phyloP scores from a whole-genome alignment of 2,888 invertebrate species.

The Bursaphelenchus okinawaensis region DNA sequence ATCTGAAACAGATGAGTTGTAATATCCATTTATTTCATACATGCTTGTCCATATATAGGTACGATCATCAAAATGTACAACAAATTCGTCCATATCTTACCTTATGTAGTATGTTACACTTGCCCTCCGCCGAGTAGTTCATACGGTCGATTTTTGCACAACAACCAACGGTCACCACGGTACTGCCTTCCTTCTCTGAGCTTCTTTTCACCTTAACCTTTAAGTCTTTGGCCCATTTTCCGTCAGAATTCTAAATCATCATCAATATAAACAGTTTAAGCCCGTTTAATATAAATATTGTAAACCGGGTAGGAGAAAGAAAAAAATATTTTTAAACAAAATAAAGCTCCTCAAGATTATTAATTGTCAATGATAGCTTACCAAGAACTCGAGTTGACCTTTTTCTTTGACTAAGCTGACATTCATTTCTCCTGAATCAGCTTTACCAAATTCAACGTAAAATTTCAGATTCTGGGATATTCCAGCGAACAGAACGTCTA shows the following conservation, averaged over 20 bases:
- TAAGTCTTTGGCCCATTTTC: slow-evolving; percentile 22
- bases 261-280: not conserved
- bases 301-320: too few relatives aligned
- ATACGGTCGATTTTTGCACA: slow-evolving; percentile 28
- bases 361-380: slow-evolving; percentile 14
- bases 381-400: slow-evolving; percentile 24
- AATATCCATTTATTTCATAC: too few relatives aligned
- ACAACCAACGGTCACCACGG: slow-evolving; percentile 7
- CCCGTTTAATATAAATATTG: too few relatives aligned
- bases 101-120: slow-evolving; percentile 8
- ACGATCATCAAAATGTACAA: too few relatives aligned
- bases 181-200: slow-evolving; percentile 13
- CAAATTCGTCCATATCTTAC: slow-evolving; percentile 3
- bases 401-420: not conserved
- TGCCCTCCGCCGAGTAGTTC: slow-evolving; percentile 28
- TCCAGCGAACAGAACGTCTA: not conserved
- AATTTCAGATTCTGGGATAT: not conserved
- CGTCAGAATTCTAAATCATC: slow-evolving; percentile 21
- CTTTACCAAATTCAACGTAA: not conserved
- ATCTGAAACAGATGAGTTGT: slow-evolving; percentile 41
- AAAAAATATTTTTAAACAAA: too few relatives aligned
- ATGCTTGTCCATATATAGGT: too few relatives aligned
- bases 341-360: too few relatives aligned
- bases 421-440: not conserved
- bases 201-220: slow-evolving; percentile 11